Evolutionary conservation across 2,113 vertebrate species (phyloP).

Genomic region (Sphyrna mokarran): DNA sequence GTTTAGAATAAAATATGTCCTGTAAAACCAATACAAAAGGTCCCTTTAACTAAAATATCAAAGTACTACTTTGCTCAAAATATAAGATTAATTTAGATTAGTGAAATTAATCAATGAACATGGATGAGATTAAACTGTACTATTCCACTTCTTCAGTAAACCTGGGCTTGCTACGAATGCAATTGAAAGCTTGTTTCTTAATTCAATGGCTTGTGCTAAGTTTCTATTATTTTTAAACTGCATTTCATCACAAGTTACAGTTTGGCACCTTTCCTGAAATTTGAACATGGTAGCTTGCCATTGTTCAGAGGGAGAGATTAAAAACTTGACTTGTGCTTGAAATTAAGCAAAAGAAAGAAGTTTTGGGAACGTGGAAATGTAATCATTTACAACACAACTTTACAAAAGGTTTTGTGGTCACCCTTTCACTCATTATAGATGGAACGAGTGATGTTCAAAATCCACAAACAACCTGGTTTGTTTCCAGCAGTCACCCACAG

Average conservation of each 20-base stretch:
- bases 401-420: neutral
- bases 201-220: neutral
- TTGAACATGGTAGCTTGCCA: neutral
- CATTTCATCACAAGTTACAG: neutral
- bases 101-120: neutral
- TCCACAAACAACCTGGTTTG: neutral
- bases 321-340: neutral
- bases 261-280: neutral
- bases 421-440: neutral
- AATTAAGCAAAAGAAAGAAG: constrained; percentile 6
- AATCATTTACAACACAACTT: neutral
- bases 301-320: neutral
- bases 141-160: neutral
- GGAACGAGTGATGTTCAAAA: neutral
- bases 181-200: neutral
- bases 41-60: neutral
- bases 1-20: neutral
- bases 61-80: neutral
- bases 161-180: neutral
- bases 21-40: neutral
- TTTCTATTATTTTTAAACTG: neutral
- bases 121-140: neutral
- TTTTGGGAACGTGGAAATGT: neutral
- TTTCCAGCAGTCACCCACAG: neutral
- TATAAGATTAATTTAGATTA: neutral